Evolutionary conservation across 2,888 invertebrate species (phyloP), one percentile per base, ranked within the genome.

Genomic region (Zaprionus bogoriensis): DNA sequence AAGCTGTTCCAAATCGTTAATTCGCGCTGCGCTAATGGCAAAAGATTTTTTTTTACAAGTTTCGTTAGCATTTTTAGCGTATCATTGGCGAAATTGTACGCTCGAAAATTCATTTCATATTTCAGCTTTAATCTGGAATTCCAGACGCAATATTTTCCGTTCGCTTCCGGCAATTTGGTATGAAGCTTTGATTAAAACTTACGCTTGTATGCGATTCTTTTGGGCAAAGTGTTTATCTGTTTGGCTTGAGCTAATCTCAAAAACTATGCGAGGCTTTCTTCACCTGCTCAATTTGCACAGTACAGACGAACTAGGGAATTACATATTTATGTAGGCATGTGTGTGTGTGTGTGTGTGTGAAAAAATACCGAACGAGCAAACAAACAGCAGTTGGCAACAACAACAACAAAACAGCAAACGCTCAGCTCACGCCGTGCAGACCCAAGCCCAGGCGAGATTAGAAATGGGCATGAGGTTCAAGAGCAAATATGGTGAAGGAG

Each of bases 391-490:
- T 9, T 23, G 42, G 27, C 25, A 45, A 44, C 14, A 55, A 36
- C 53, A 52, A 28, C 39, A 59, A 41, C 41, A 41, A 54, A 55
- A 55, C 10, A 20, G 19, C 27, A n/a, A n/a, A n/a, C n/a, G n/a
- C n/a, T n/a, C n/a, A n/a, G n/a, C n/a, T n/a, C n/a, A n/a, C n/a
- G n/a, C n/a, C n/a, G n/a, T n/a, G n/a, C n/a, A 23, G 23, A 54
- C n/a, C 39, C 6, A 19, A 50, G 22, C 39, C 32, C 47, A 55
- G 46, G 47, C 48, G 20, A 69, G 72, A 70, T 67, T 70, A 57
- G 53, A 65, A 70, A 65, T 57, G 17, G 61, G 39, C 67, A 53
- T 58, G 51, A 59, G 59, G 61, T 74, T 79, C 66, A 67, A 75
- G 76, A 60, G 61, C 72, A 65, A 60, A 55, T 39, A 65, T 44